Percentiles rank a stretch among this genome's conserved stretches.
Evolutionary conservation across 2,113 vertebrate genomes (phyloP).

Genomic region (Dinomys branickii): DNA sequence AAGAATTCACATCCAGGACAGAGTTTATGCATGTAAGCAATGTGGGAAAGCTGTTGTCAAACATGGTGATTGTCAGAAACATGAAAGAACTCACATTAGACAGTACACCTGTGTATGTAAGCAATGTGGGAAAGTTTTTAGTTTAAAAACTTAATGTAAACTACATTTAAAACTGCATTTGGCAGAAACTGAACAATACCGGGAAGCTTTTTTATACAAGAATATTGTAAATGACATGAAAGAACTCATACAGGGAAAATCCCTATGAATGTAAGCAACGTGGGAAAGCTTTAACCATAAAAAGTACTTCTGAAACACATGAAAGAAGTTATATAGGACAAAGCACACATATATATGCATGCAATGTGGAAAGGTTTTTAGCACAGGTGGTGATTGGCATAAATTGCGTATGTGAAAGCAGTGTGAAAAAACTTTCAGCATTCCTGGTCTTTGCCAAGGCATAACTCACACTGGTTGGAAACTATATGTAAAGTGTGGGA

Average conservation of each 20-base stretch:
- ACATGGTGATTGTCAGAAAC: neutral
- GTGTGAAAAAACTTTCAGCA: too few species aligned
- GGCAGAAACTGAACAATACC: neutral
- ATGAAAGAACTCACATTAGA: neutral
- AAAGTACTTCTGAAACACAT: neutral
- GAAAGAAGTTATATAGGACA: neutral
- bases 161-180: neutral
- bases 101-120: neutral
- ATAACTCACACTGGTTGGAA: neutral
- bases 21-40: neutral
- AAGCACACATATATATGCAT: too few species aligned
- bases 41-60: neutral
- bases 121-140: neutral
- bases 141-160: neutral
- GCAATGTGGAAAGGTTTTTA: too few species aligned
- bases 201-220: neutral
- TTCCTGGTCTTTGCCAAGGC: too few species aligned
- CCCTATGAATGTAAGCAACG: neutral
- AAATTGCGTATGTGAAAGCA: too few species aligned
- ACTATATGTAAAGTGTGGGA: neutral
- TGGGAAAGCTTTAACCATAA: neutral
- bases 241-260: neutral
- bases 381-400: too few species aligned
- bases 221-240: neutral
- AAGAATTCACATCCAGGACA: neutral